Percentiles rank a stretch among this genome's conserved stretches.
phyloP scores from a whole-genome alignment of 2,797 vertebrate genomes.

The Labeo calbasu region DNA sequence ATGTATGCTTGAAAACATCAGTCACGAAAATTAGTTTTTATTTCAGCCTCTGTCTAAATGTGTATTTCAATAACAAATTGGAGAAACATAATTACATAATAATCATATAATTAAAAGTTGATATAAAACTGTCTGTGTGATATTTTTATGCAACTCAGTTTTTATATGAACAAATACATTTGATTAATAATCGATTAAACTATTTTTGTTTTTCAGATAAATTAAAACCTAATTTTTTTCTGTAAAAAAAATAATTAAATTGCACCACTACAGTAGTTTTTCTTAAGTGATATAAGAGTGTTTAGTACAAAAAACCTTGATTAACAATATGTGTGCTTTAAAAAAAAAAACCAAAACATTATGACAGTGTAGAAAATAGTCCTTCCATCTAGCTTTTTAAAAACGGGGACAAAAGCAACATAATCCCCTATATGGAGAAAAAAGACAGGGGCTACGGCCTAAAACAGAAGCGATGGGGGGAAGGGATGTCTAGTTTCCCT shows the following conservation, averaged over 20 bases:
- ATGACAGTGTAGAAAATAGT: not conserved
- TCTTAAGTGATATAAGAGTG: not conserved
- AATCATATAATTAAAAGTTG: too few species aligned
- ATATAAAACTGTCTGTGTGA: not conserved
- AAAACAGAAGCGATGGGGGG: not conserved
- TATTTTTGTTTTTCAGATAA: not conserved
- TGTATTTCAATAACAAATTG: not conserved
- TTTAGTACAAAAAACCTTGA: not conserved
- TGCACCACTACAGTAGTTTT: not conserved
- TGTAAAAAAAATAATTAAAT: too few species aligned
- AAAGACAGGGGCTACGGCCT: not conserved
- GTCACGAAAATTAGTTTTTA: too few species aligned
- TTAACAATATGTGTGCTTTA: not conserved
- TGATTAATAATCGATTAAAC: not conserved
- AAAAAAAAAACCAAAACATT: not conserved
- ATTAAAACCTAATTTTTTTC: not conserved
- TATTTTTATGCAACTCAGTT: not conserved
- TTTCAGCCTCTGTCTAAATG: too few species aligned
- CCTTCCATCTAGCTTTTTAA: not conserved
- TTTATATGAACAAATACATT: not conserved
- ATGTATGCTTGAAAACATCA: too few species aligned
- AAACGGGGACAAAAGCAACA: slow-evolving; percentile 36
- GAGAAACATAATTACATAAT: not conserved
- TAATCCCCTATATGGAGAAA: slow-evolving; percentile 23
- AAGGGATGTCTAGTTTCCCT: not conserved